These are phyloP conservation scores for Pogonus chalceus DNA, from an alignment of 1,140 invertebrate species.

Conservation along the genomic window DNA sequence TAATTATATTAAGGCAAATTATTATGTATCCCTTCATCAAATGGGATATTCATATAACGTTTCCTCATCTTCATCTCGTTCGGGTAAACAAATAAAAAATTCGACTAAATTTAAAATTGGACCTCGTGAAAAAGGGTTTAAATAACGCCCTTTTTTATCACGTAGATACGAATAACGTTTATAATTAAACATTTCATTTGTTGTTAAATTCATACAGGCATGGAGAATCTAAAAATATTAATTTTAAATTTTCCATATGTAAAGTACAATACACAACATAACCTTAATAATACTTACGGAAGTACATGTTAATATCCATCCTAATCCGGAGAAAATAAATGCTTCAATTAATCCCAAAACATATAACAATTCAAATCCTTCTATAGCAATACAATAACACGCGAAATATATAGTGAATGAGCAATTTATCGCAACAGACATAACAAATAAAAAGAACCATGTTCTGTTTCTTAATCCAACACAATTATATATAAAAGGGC, in stretches of 20 bases:
- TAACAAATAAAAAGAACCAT: conserved; percentile 86
- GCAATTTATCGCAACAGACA: conserved; percentile 76
- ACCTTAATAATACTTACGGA: conserved; percentile 53
- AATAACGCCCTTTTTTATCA: conserved; percentile 75
- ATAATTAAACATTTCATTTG: conserved; percentile 90
- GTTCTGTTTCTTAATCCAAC: conserved; percentile 76
- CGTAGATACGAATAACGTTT: conserved; percentile 81
- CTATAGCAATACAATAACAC: conserved; percentile 73
- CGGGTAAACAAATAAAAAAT: conserved; percentile 75
- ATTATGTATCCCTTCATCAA: too few species aligned
- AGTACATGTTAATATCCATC: conserved; percentile 78
- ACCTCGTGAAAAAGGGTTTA: conserved; percentile 82
- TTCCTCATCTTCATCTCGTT: conserved; percentile 57
- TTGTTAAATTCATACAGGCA: conserved; percentile 84
- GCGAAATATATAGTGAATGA: conserved; percentile 80
- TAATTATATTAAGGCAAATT: too few species aligned
- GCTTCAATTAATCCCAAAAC: conserved; percentile 72
- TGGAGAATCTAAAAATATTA: conserved; percentile 70
- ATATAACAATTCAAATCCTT: conserved; percentile 75
- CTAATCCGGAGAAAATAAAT: conserved; percentile 69
- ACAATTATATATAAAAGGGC: conserved; percentile 91
- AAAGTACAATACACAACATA: not conserved
- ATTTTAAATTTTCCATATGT: too few species aligned
- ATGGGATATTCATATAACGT: not conserved
- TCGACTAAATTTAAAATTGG: conserved; percentile 77